Percentiles rank a stretch among this genome's conserved stretches.
Evolutionary conservation across 2,888 invertebrate genomes (phyloP).

Genomic region (Lochmaea crataegi): DNA sequence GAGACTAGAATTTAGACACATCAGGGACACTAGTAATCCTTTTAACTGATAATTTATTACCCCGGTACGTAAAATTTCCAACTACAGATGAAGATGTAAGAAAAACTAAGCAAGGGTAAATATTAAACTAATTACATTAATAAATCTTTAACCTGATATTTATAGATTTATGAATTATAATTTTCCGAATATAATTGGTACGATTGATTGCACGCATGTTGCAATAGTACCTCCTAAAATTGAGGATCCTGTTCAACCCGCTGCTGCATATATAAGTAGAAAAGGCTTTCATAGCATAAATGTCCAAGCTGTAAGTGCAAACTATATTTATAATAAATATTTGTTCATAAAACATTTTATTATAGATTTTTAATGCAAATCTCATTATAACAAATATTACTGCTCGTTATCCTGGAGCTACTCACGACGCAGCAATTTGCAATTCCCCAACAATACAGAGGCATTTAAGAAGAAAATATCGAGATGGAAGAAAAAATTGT

Average conservation of each 20-base stretch:
- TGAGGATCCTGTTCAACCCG: slow-evolving; percentile 10
- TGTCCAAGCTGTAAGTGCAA: slow-evolving; percentile 7
- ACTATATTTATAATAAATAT: not conserved
- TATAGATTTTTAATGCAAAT: slow-evolving; percentile 9
- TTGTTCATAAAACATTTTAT: slow-evolving; percentile 4
- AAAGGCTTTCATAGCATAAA: slow-evolving; percentile 21
- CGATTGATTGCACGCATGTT: slow-evolving; percentile 4
- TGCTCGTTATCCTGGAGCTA: slow-evolving; percentile 11
- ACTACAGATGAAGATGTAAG: slow-evolving; percentile 1
- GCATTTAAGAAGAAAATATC: slow-evolving; percentile 13
- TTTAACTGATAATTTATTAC: too few relatives aligned
- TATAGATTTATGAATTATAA: slow-evolving; percentile 17
- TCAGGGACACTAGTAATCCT: too few relatives aligned
- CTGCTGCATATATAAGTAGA: slow-evolving; percentile 13
- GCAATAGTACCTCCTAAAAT: slow-evolving; percentile 10
- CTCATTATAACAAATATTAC: slow-evolving; percentile 2
- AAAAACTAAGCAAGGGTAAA: slow-evolving; percentile 14
- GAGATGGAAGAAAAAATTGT: slow-evolving; percentile 23
- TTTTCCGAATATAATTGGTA: slow-evolving; percentile 7
- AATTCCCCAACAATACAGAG: not conserved
- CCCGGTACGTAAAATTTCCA: slow-evolving; percentile 7
- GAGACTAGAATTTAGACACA: too few relatives aligned
- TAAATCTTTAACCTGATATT: slow-evolving; percentile 4
- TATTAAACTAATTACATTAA: slow-evolving; percentile 3
- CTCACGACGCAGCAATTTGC: slow-evolving; percentile 11